phyloP scores from a whole-genome alignment of 2,113 vertebrate genomes.

The Colistium nudipinnis region DNA sequence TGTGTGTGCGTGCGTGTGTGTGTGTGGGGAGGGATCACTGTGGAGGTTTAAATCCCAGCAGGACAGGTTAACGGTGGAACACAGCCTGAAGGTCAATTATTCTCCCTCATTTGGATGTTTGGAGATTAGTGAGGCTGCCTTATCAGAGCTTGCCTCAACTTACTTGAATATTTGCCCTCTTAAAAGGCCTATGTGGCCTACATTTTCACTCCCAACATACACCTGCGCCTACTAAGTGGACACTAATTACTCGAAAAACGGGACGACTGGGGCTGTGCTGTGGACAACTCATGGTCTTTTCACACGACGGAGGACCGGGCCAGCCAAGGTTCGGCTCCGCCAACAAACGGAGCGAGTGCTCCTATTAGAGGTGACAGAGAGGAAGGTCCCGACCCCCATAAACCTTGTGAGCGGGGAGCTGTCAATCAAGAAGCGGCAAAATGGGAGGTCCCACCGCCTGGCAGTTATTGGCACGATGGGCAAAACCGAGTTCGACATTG shows the following conservation, averaged over 20 bases:
- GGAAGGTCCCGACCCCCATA: slow-evolving; percentile 75
- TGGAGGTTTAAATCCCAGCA: slow-evolving; percentile 73
- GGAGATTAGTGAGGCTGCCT: slow-evolving; percentile 51
- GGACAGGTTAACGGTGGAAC: slow-evolving; percentile 70
- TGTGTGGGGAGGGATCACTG: slow-evolving; percentile 17
- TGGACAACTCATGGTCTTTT: slow-evolving; percentile 59
- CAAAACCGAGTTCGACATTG: slow-evolving; percentile 66
- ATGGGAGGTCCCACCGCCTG: slow-evolving; percentile 62
- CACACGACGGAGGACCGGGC: slow-evolving; percentile 42
- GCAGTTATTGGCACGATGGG: slow-evolving; percentile 67
- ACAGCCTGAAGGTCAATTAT: slow-evolving; percentile 75
- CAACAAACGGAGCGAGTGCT: slow-evolving; percentile 58
- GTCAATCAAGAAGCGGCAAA: slow-evolving; percentile 67
- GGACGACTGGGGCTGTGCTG: slow-evolving; percentile 8
- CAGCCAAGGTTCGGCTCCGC: slow-evolving; percentile 63
- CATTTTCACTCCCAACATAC: slow-evolving; percentile 54
- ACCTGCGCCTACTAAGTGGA: slow-evolving; percentile 41
- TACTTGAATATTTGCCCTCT: slow-evolving; percentile 61
- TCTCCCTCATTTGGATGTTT: slow-evolving; percentile 68
- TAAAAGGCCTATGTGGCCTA: slow-evolving; percentile 22
- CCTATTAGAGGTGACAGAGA: slow-evolving; percentile 74
- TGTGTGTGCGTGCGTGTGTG: too few species aligned
- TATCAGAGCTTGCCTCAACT: slow-evolving; percentile 57
- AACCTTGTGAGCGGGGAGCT: slow-evolving; percentile 72
- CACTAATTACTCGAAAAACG: slow-evolving; percentile 54